Base-by-base conservation (phyloP, 2,888 invertebrate species). In the Eupithecia vulgata region DNA sequence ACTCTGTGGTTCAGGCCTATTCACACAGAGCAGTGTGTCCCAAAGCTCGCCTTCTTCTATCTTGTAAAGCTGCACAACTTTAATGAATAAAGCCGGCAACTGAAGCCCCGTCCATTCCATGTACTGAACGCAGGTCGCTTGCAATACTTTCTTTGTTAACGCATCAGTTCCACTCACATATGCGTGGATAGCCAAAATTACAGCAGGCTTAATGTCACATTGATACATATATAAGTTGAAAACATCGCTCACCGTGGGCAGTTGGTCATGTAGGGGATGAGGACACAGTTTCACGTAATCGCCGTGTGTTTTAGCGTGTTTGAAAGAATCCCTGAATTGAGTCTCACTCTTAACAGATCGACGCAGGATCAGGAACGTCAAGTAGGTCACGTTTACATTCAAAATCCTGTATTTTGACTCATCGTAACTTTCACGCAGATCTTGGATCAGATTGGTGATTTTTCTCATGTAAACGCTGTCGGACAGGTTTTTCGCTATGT, bases 91-190 rank as follows among this genome's bases (percentile, higher is more conserved):
- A 40, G 40, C 21, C 0, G 77, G 77, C 35, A 79, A n/a, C 8
- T 79, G 77, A 17, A 79, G 57, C 5, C 77, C 77, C 8, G 70
- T 72, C 79, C 79, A 79, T 66, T 79, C 72, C 30, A 76, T 71
- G 37, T 75, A 66, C 34, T 76, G 77, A 1, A 79, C 13, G 61
- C 77, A 76, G 1, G 76, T 77, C 52, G n/a, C 72, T 67, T 62
- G 45, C 21, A 79, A 37, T n/a, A 59, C 67, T 34, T 59, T 73
- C 62, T 77, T 79, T 10, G 77, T 77, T 17, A 12, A 69, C 3
- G 12, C 73, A 21, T 79, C 79, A 25, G 48, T 30, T 10, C n/a
- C 76, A 13, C 40, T 73, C 21, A 76, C 25, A 71, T 73, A 74
- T 13, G 76, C 75, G 12, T 76, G 68, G 7, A 76, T 57, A 40